A percentile compares a stretch with the other conserved stretches of the same genome.
Conservation (phyloP, 2,797 vertebrate genomes). For the Alca torda region DNA sequence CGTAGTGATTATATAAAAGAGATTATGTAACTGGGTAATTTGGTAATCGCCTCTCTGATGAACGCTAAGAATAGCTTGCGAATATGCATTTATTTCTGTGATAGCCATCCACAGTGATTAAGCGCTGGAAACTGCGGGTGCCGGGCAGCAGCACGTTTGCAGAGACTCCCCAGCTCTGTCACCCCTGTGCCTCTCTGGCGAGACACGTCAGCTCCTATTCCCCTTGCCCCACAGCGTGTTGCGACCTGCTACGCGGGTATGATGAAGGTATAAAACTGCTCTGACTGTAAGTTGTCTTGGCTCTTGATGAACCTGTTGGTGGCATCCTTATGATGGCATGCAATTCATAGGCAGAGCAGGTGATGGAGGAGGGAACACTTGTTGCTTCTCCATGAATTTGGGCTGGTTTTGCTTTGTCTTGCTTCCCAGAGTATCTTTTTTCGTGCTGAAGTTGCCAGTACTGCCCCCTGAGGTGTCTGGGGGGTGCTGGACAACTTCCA, state of each 20-base stretch:
- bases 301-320: neutral
- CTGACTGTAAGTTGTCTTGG: neutral
- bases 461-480: rapidly evolving
- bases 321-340: rapidly evolving
- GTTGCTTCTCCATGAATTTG: neutral
- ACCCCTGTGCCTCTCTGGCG: neutral
- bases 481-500: neutral
- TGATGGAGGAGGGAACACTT: neutral
- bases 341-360: neutral
- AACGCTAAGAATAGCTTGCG: neutral
- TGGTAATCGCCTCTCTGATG: slow-evolving; percentile 46
- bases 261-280: neutral
- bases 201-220: neutral
- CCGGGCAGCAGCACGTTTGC: neutral
- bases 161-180: rapidly evolving
- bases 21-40: slow-evolving; percentile 62
- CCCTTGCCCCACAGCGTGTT: rapidly evolving
- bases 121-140: neutral
- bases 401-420: neutral
- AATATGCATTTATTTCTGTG: slow-evolving; percentile 2
- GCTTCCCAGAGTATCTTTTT: neutral
- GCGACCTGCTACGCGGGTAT: neutral
- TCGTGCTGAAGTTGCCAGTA: neutral
- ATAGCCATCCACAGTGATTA: neutral
- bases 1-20: slow-evolving; percentile 55